These are phyloP conservation scores for Brachyhypopomus gauderio DNA, from an alignment of 2,113 vertebrate genomes.

Conservation along the genomic window DNA sequence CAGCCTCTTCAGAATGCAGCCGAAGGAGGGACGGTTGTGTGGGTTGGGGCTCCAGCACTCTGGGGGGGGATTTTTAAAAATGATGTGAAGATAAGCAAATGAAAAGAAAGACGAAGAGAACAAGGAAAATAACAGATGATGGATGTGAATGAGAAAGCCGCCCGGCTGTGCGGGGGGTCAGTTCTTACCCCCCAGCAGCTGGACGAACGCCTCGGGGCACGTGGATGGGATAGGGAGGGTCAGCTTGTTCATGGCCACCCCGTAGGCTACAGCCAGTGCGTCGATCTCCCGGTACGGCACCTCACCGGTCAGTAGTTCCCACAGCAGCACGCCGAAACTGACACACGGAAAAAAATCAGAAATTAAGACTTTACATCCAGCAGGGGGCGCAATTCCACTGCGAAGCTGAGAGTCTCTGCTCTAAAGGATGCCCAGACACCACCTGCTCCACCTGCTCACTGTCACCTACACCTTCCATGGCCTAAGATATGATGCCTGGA, in stretches of 20 bases:
- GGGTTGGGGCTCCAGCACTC: constrained; percentile 89
- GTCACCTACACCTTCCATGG: no score
- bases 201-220: constrained; percentile 88
- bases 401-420: no score
- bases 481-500: no score
- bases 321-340: constrained; percentile 90
- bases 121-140: constrained; percentile 21
- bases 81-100: constrained; percentile 36
- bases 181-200: constrained; percentile 78
- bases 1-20: constrained; percentile 79
- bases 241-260: constrained; percentile 92
- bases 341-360: constrained; percentile 1
- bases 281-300: constrained; percentile 91
- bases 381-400: no score
- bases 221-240: constrained; percentile 88
- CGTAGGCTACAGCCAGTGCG: constrained; percentile 87
- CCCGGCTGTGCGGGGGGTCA: neutral
- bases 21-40: constrained; percentile 81
- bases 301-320: constrained; percentile 91
- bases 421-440: no score
- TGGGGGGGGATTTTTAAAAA: no score
- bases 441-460: no score
- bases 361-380: neutral
- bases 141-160: constrained; percentile 19
- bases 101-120: constrained; percentile 31